phyloP scores from a whole-genome alignment of 1,140 invertebrate species.

The Danaus melanippus region DNA sequence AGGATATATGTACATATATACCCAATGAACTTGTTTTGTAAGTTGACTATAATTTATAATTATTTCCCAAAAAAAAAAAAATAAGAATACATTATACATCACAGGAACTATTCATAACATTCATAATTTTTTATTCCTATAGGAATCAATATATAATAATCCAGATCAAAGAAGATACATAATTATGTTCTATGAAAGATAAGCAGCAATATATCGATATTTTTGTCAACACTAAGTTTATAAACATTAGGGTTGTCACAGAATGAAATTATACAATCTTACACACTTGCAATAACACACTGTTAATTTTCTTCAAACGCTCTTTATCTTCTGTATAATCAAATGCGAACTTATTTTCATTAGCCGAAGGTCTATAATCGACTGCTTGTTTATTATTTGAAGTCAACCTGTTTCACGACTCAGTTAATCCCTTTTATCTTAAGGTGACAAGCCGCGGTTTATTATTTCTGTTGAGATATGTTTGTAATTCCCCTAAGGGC shows the following conservation, averaged over 20 bases:
- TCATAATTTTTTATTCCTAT: too few relatives aligned
- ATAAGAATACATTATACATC: too few relatives aligned
- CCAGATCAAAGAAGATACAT: too few relatives aligned
- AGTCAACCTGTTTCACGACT: slow-evolving; percentile 57
- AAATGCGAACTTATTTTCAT: slow-evolving; percentile 16
- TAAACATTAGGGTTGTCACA: slow-evolving; percentile 55
- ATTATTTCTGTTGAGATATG: slow-evolving; percentile 65
- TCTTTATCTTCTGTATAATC: slow-evolving; percentile 22
- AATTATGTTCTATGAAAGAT: not conserved
- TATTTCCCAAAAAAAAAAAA: too few relatives aligned
- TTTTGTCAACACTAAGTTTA: slow-evolving; percentile 31
- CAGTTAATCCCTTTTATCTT: slow-evolving; percentile 66
- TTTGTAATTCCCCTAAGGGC: slow-evolving; percentile 42
- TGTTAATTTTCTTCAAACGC: slow-evolving; percentile 53
- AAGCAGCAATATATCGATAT: slow-evolving; percentile 12
- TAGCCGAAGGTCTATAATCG: slow-evolving; percentile 15
- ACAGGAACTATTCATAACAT: too few relatives aligned
- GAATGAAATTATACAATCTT: slow-evolving; percentile 68
- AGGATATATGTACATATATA: too few relatives aligned
- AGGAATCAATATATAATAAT: too few relatives aligned
- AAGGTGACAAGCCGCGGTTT: slow-evolving; percentile 63
- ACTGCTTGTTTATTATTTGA: slow-evolving; percentile 20
- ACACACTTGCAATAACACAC: slow-evolving; percentile 59
- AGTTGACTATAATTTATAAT: too few relatives aligned
- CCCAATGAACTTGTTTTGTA: too few relatives aligned